Evolutionary conservation across 2,888 invertebrate species (phyloP), one percentile per base, ranked within the genome.

Genomic region (Dasysyrphus tricinctus): DNA sequence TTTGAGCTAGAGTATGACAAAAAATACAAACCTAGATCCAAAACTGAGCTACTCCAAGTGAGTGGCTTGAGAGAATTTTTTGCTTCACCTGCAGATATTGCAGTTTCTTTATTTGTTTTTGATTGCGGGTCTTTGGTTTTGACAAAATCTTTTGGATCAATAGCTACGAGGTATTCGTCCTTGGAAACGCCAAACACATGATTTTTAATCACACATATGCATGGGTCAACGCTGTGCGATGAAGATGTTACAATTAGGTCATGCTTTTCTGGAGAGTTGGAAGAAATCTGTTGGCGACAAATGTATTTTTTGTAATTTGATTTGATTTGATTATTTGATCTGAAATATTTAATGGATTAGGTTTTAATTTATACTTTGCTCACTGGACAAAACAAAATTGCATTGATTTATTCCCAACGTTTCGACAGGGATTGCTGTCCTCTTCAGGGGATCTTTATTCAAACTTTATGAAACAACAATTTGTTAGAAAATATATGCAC

Each of bases 181-280:
- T 97, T 95, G 0, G 97, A 97, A 39, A 99, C 94, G 7, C 97
- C 96, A 91, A 98, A 96, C 29, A 95, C 94, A 72, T 94, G 95
- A 83, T 96, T 95, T 0, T 96, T 95, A 85, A 97, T 94, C 89
- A 96, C 95, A n/a, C 96, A 95, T 89, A 97, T 95, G 75, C 96
- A 96, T 0, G 98, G 97, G 90, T 98, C 98, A 54, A 95, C 94
- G 14, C 96, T 96, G 89, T 95, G 95, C 0, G 94, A 95, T 82
- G 95, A 95, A 80, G 97, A 97, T 3, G 96, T 97, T 0, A 97
- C 97, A 91, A 98, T 98, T 61, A 98, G 93, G 90, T 98, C 97
- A 90, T 95, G 95, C 74, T 95, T 94, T 89, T 95, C 95, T 0
- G 92, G 91, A 5, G 89, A 88, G 44, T 88, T 90, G 0, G 89